A percentile compares a stretch with the other conserved stretches of the same genome.
These are phyloP conservation scores for Hippocampus kuda DNA, from an alignment of 2,797 vertebrate genomes.

Conservation along the genomic window DNA sequence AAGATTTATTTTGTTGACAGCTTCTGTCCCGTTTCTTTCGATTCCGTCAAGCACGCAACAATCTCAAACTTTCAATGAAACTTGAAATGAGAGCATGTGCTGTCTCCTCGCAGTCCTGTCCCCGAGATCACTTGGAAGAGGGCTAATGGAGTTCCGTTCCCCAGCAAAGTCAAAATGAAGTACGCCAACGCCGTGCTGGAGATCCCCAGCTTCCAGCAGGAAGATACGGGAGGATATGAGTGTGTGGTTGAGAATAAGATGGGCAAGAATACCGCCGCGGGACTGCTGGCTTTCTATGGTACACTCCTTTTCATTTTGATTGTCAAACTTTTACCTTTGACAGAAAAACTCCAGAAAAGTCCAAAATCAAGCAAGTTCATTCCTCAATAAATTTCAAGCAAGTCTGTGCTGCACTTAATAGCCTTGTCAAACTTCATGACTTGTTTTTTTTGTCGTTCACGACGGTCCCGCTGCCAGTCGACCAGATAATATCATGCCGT, in stretches of 20 bases:
- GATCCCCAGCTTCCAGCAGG: slow-evolving; percentile 91
- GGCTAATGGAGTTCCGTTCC: slow-evolving; percentile 69
- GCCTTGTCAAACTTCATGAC: too few relatives aligned
- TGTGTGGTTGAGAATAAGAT: slow-evolving; percentile 89
- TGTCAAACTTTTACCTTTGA: not conserved
- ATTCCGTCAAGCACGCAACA: slow-evolving; percentile 23
- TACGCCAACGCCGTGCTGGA: slow-evolving; percentile 86
- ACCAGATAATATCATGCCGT: too few relatives aligned
- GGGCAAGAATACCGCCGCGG: slow-evolving; percentile 82
- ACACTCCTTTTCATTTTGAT: not conserved
- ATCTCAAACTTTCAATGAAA: slow-evolving; percentile 18
- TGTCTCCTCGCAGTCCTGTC: slow-evolving; percentile 69
- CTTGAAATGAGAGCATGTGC: slow-evolving; percentile 10
- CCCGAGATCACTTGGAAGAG: slow-evolving; percentile 83
- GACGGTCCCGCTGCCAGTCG: too few relatives aligned
- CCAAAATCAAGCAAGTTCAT: not conserved
- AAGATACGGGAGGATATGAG: slow-evolving; percentile 86
- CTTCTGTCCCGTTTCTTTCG: slow-evolving; percentile 10
- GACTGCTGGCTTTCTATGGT: slow-evolving; percentile 88
- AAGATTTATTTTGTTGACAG: slow-evolving; percentile 14
- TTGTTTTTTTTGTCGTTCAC: too few relatives aligned
- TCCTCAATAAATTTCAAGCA: too few relatives aligned
- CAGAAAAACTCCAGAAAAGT: not conserved
- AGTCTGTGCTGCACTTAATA: too few relatives aligned
- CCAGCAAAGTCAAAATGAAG: slow-evolving; percentile 81